Percentiles rank a stretch among this genome's conserved stretches.
Conservation (phyloP, 2,888 invertebrate species). For the Agrotis segetum region DNA sequence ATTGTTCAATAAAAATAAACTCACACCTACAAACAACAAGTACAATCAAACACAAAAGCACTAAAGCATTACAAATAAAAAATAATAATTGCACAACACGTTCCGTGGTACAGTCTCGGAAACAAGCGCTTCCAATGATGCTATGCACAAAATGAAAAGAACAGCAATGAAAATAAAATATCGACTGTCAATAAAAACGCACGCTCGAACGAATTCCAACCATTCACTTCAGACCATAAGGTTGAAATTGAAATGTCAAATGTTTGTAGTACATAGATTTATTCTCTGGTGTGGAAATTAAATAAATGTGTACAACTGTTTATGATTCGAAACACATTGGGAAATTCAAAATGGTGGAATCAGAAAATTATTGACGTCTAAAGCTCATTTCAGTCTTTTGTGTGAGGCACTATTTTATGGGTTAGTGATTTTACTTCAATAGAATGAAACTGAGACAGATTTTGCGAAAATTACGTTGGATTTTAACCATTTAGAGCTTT, state of each 20-base stretch:
- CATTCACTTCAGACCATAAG: background rate
- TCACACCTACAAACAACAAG: background rate
- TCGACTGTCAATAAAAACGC: slow-evolving; percentile 43
- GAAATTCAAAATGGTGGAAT: slow-evolving; percentile 45
- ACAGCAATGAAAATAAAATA: slow-evolving; percentile 53
- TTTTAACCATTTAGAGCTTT: background rate
- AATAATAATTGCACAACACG: slow-evolving; percentile 18
- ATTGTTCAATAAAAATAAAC: background rate
- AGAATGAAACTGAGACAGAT: slow-evolving; percentile 6
- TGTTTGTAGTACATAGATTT: slow-evolving; percentile 21
- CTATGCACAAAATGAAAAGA: slow-evolving; percentile 55
- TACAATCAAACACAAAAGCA: slow-evolving; percentile 15
- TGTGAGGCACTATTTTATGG: slow-evolving; percentile 16
- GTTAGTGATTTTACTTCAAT: slow-evolving; percentile 14
- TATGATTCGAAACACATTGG: slow-evolving; percentile 49
- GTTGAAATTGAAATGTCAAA: slow-evolving; percentile 26
- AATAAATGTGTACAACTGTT: slow-evolving; percentile 44
- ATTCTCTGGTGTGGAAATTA: slow-evolving; percentile 41
- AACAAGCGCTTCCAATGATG: slow-evolving; percentile 48
- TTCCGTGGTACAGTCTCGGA: slow-evolving; percentile 26
- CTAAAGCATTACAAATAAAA: slow-evolving; percentile 7
- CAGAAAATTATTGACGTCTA: slow-evolving; percentile 45
- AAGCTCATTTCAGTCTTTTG: slow-evolving; percentile 34
- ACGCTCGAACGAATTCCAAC: slow-evolving; percentile 13
- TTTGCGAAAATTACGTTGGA: background rate